Evolutionary conservation across 2,888 invertebrate genomes (phyloP), one percentile per base, ranked within the genome.

Genomic region (Digitonthophagus gazella): DNA sequence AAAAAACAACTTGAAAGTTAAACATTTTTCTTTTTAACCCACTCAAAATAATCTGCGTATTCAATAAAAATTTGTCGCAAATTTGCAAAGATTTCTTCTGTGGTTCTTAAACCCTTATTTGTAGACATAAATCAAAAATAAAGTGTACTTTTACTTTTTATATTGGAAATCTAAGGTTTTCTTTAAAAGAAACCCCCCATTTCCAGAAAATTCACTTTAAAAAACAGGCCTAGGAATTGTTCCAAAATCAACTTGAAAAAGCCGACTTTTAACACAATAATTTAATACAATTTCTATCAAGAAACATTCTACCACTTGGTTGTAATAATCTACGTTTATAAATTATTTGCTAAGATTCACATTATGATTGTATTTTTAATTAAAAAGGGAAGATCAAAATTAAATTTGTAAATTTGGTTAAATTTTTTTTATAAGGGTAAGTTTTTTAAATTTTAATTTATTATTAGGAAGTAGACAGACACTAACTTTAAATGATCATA

Each of bases 11-110:
- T 0, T 6, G n/a, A 57, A 57, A 57, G n/a, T 57, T n/a, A n/a
- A n/a, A n/a, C n/a, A n/a, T n/a, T n/a, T n/a, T n/a, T n/a, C n/a
- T n/a, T n/a, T n/a, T n/a, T n/a, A n/a, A n/a, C n/a, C 57, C 6
- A 57, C 57, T 2, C 16, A n/a, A 57, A 0, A 15, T 57, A 14
- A 57, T 11, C 57, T 14, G 15, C 57, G 57, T 57, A 57, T 15
- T 57, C 57, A 4, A 11, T 5, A 57, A 14, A 57, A 57, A 57
- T 15, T 57, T 57, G 57, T 57, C 57, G 57, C 57, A 57, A 57
- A n/a, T 57, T 57, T 57, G 8, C 14, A 57, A 57, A 2, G n/a
- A 57, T 57, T 57, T 15, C 5, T 57, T 57, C 57, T 57, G 1
- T 15, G n/a, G 15, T 4, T 15, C 2, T n/a, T n/a, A 5, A 57